Evolutionary conservation across 2,113 vertebrate genomes (phyloP).

Genomic region (Chaetodon trifascialis): DNA sequence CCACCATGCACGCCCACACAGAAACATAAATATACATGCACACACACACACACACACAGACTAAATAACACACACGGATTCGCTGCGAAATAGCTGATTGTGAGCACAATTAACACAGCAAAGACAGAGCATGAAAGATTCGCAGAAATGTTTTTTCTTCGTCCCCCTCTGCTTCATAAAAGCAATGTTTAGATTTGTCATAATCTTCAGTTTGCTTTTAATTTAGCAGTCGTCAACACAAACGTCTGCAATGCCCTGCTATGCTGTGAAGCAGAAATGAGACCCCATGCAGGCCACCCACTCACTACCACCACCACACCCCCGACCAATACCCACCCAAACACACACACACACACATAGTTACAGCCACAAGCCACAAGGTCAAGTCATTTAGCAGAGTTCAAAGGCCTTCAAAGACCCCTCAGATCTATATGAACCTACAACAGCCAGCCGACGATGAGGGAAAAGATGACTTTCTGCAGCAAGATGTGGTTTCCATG

Average conservation of each 20-base stretch:
- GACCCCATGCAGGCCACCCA: slow-evolving; percentile 80
- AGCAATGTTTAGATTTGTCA: slow-evolving; percentile 82
- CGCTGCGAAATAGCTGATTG: slow-evolving; percentile 76
- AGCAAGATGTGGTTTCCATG: slow-evolving; percentile 42
- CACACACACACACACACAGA: slow-evolving; percentile 37
- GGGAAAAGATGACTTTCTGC: slow-evolving; percentile 71
- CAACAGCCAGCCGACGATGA: slow-evolving; percentile 86
- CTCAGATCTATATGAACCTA: slow-evolving; percentile 96
- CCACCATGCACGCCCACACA: slow-evolving; percentile 54
- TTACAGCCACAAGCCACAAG: slow-evolving; percentile 85
- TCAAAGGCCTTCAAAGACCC: slow-evolving; percentile 95
- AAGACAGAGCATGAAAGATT: slow-evolving; percentile 77
- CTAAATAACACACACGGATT: slow-evolving; percentile 72
- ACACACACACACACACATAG: slow-evolving; percentile 59
- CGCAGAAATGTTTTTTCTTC: slow-evolving; percentile 66
- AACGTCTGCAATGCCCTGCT: slow-evolving; percentile 72
- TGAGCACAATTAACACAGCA: slow-evolving; percentile 82
- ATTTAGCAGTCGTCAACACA: slow-evolving; percentile 80
- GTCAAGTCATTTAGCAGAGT: slow-evolving; percentile 96
- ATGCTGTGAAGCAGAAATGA: slow-evolving; percentile 74
- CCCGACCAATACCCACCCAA: slow-evolving; percentile 73
- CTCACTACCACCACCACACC: slow-evolving; percentile 58
- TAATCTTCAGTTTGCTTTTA: slow-evolving; percentile 83
- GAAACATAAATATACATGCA: slow-evolving; percentile 63
- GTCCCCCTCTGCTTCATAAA: slow-evolving; percentile 73